These are phyloP conservation scores for Archaeoteleia sp. DNA, from an alignment of 2,888 invertebrate genomes.

Conservation along the genomic window DNA sequence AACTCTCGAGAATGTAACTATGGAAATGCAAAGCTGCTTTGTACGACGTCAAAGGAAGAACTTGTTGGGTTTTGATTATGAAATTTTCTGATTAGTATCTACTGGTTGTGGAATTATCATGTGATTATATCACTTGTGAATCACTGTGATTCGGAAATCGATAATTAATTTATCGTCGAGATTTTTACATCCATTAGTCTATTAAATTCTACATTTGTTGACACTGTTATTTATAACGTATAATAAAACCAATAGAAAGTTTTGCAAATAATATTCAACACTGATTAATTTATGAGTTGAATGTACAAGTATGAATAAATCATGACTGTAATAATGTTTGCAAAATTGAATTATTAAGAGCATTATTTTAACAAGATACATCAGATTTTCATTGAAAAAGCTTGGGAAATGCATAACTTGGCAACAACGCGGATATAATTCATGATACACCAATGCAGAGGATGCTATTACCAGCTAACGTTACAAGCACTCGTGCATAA, in stretches of 20 bases:
- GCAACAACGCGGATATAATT: slow-evolving; percentile 16
- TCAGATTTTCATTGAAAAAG: slow-evolving; percentile 26
- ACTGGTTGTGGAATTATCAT: slow-evolving; percentile 5
- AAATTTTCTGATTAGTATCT: background rate
- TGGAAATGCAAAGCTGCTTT: background rate
- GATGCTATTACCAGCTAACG: slow-evolving; percentile 21
- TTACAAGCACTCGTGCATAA: slow-evolving; percentile 14
- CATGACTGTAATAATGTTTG: background rate
- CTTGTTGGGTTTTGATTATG: background rate
- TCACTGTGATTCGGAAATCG: too few relatives aligned
- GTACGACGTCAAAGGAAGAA: background rate
- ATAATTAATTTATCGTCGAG: too few relatives aligned
- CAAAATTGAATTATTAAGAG: slow-evolving; percentile 2
- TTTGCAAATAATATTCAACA: background rate
- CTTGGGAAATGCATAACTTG: slow-evolving; percentile 9
- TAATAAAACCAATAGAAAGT: too few relatives aligned
- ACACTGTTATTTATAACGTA: too few relatives aligned
- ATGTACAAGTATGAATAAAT: background rate
- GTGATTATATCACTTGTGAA: background rate
- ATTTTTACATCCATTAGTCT: too few relatives aligned
- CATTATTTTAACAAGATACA: slow-evolving; percentile 4
- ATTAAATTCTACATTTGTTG: too few relatives aligned
- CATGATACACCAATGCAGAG: slow-evolving; percentile 9
- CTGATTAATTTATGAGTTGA: too few relatives aligned
- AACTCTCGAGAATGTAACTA: background rate